Evolutionary conservation across 2,113 vertebrate species (phyloP), one percentile per base, ranked within the genome.

Genomic region (Petrocephalus microphthalmus): DNA sequence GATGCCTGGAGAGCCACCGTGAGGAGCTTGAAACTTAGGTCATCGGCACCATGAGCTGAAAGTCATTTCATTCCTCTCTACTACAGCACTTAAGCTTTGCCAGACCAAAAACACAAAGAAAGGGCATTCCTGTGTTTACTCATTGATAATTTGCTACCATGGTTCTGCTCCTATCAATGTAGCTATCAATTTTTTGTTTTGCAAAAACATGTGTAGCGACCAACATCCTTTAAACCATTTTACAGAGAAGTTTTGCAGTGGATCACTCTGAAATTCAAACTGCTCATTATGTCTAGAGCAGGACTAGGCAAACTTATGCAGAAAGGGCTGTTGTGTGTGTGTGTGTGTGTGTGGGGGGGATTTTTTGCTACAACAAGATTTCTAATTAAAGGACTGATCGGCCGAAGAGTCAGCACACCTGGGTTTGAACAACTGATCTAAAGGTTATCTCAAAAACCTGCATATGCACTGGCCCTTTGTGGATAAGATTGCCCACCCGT

Each of bases 31-130:
- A 78, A 29, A 5, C 74, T 47, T 45, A 5, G 8, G 37, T 42
- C 17, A 49, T 49, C 45, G 17, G 37, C 37, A 45, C 33, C 78
- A 22, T 11, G 37, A 49, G 20, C 45, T 45, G 6, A 81, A 33
- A 7, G 78, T 49, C 42, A n/a, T 82, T 82, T 49, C 1, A 22
- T 83, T 83, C 37, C 37, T 83, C 37, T 83, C 42, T 15, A 37
- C 20, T 83, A n/a, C 81, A 83, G 81, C 81, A 83, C 81, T 83
- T 83, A 83, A 83, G 19, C 81, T 83, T 83, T 83, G 81, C 81
- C 81, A 49, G 81, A 47, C 37, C 2, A 22, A 47, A 49, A 83
- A 10, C 19, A 81, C 45, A 42, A 74, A 37, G 7, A 42, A 42
- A 42, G 29, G 25, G 60, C 60, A 42, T 81, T 45, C 74, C 20